Base-by-base conservation (phyloP, 2,888 invertebrate genomes). In the Andrena trimmerana region DNA sequence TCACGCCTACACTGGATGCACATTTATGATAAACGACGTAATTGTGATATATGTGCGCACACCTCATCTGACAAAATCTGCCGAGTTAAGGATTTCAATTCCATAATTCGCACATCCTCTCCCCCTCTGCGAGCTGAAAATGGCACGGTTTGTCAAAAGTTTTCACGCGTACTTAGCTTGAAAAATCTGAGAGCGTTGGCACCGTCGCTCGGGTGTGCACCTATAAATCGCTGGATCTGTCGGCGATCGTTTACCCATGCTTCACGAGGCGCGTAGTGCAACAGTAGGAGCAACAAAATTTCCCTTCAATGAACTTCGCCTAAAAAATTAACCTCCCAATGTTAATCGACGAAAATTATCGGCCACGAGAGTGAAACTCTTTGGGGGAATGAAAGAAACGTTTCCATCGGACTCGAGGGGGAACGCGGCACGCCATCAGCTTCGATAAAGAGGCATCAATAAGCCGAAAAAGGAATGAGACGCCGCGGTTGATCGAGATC, bases 371-470 rank as follows among this genome's bases (percentile, higher is more conserved):
- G 10, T 57, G 4, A 27, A 57, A 24, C 42, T 42, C 16, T 16
- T 57, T 24, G 57, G 24, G 24, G 7, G 54, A 20, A 20, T 2
- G 27, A 4, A 27, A 57, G 24, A 13, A 24, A 57, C 57, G 57
- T 27, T 36, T 29, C 13, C 29, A n/a, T 33, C 20, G 1, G 10
- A 3, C n/a, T 2, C 8, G 48, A 0, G 57, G 50, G 8, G 10
- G 33, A 31, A 20, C 76, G n/a, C 7, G 57, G 69, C 27, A n/a
- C n/a, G n/a, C 20, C 59, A 66, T 65, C 31, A 79, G 50, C 50
- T 7, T n/a, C 70, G 66, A 77, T 80, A 77, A 77, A 77, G 70
- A 66, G 77, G 70, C 70, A 71, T 67, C 70, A 71, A 77, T 77
- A 77, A 71, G 52, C 77, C 70, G 66, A 77, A 71, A 80, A 80